Evolutionary conservation across 2,113 vertebrate genomes (phyloP), one percentile per base, ranked within the genome.

Genomic region (Rynchops niger): DNA sequence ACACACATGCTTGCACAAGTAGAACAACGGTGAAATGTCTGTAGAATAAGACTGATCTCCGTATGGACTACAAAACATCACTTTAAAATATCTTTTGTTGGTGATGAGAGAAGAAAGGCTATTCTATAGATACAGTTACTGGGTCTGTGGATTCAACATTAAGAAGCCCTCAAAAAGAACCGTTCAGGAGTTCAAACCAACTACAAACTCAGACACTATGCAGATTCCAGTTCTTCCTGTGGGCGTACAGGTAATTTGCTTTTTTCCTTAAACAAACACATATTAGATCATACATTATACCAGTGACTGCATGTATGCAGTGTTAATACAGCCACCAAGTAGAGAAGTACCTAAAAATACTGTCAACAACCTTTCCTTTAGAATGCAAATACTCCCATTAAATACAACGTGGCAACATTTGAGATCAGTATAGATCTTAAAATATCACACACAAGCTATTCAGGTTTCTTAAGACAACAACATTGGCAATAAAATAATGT

Each of bases 401-500:
- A 84, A 76, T 66, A 71, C 16, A 88, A 38, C 0, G 6, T 49
- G 50, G 16, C 61, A 90, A 66, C 45, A 82, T 23, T 47, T 43
- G 30, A 80, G 40, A 94, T 66, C 21, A 49, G 13, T 36, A 56
- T 21, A 74, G 38, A 78, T 82, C 88, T 78, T 84, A 67, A 93
- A 94, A 84, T 86, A 96, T 3, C 45, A 83, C 80, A 71, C 27
- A 25, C 6, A 91, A 91, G 29, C 56, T 95, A 95, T 87, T 91
- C 50, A 66, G 38, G 52, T 70, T 88, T 88, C 63, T 83, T 70
- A 71, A 92, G 27, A 91, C 19, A 93, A 93, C 18, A 67, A 65
- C 84, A 61, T 29, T 63, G 56, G 59, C 90, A 92, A 84, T 63
- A 93, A 88, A 91, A 93, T 91, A 82, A 90, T 77, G 50, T 88